These are phyloP conservation scores for Bombyx mori DNA, from an alignment of 1,140 invertebrate genomes.

Conservation along the genomic window DNA sequence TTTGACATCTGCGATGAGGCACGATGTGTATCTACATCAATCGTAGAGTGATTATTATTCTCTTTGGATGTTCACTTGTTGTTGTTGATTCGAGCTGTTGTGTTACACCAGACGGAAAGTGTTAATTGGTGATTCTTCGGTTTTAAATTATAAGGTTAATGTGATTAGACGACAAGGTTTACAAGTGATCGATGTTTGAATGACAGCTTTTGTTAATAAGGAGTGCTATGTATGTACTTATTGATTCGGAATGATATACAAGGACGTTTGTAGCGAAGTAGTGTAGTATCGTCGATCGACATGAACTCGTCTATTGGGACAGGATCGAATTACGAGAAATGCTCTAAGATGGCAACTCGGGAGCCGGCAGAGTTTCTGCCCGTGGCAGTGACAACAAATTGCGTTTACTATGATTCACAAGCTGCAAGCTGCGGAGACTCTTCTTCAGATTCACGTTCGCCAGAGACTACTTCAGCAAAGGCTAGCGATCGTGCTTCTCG, in stretches of 20 bases:
- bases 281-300: slow-evolving; percentile 10
- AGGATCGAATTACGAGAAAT: slow-evolving; percentile 11
- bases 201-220: too few relatives aligned
- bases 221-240: not conserved
- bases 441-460: slow-evolving; percentile 53
- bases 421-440: slow-evolving; percentile 41
- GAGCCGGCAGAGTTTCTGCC: slow-evolving; percentile 31
- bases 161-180: not conserved
- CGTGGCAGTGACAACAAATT: slow-evolving; percentile 27
- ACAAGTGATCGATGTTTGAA: too few relatives aligned
- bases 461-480: slow-evolving; percentile 39
- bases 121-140: too few relatives aligned
- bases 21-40: too few relatives aligned
- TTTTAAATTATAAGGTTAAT: too few relatives aligned
- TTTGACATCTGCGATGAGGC: too few relatives aligned
- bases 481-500: slow-evolving; percentile 80
- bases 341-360: too few relatives aligned
- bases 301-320: slow-evolving; percentile 42
- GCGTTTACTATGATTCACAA: slow-evolving; percentile 29
- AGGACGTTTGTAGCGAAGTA: slow-evolving; percentile 29
- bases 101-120: too few relatives aligned
- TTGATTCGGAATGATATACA: slow-evolving; percentile 29
- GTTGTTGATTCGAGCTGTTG: too few relatives aligned
- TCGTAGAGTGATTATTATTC: too few relatives aligned
- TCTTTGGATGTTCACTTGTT: too few relatives aligned